phyloP scores from a whole-genome alignment of 1,140 invertebrate genomes.

The Lycorma delicatula region DNA sequence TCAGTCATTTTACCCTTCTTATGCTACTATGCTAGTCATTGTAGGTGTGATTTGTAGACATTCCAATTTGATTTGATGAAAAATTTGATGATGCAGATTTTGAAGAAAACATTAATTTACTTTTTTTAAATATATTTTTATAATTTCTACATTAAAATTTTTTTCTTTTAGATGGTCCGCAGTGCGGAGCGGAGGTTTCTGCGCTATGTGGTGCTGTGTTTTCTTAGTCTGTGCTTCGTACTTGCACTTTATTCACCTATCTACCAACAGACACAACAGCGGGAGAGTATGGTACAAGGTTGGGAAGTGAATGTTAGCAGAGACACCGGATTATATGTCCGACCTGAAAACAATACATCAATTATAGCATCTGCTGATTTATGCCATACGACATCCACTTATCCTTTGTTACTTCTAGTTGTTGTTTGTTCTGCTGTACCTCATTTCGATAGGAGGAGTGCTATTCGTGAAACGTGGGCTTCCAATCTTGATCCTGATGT shows the following conservation, averaged over 20 bases:
- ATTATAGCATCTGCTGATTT: constrained; percentile 53
- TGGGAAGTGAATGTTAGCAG: constrained; percentile 64
- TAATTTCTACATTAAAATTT: no score
- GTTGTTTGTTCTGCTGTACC: constrained; percentile 61
- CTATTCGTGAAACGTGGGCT: constrained; percentile 75
- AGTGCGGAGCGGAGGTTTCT: background rate
- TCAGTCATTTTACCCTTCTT: no score
- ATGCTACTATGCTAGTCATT: no score
- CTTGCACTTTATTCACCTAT: background rate
- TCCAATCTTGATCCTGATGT: constrained; percentile 28
- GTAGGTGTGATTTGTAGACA: no score
- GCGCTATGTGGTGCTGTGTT: background rate
- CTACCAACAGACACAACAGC: background rate
- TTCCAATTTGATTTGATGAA: no score
- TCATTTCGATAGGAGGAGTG: constrained; percentile 54
- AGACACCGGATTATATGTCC: constrained; percentile 58
- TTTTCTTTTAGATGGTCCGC: background rate
- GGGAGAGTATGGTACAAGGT: constrained; percentile 35
- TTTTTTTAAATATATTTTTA: no score
- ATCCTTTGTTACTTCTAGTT: constrained; percentile 51
- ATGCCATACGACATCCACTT: constrained; percentile 37
- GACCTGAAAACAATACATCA: constrained; percentile 56
- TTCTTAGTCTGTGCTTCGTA: background rate
- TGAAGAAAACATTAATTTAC: no score
- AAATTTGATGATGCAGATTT: no score